phyloP scores from a whole-genome alignment of 53 echinoderm and acorn worm genomes.

The Pentamera pediparva region DNA sequence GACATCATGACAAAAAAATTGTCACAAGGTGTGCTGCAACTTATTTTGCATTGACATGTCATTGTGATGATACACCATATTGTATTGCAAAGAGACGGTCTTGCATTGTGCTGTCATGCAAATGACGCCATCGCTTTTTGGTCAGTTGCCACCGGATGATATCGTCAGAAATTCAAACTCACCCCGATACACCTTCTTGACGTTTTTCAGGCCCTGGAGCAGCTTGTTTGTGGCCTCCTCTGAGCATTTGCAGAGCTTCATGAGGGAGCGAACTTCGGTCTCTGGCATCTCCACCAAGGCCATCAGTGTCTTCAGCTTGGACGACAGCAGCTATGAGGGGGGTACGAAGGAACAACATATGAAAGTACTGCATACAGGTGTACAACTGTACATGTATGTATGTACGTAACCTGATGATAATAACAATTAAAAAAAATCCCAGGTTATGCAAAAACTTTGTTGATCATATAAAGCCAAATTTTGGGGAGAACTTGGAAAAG shows the following conservation, averaged over 20 bases:
- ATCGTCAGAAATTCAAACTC: not conserved
- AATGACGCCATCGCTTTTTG: no score
- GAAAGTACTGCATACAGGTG: not conserved
- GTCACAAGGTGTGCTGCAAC: no score
- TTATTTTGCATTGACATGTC: no score
- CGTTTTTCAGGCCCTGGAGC: slow-evolving; percentile 53
- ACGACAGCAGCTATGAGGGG: slow-evolving; percentile 43
- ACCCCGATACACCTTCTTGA: slow-evolving; percentile 71
- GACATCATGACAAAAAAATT: no score
- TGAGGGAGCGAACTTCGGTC: slow-evolving; percentile 47
- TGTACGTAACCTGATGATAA: not conserved
- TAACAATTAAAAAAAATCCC: not conserved
- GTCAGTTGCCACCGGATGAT: not conserved
- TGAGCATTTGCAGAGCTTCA: slow-evolving; percentile 59
- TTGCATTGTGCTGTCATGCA: no score
- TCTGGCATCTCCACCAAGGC: slow-evolving; percentile 61
- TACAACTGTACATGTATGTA: not conserved
- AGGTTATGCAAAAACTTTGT: no score
- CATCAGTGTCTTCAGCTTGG: slow-evolving; percentile 52
- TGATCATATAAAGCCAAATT: not conserved
- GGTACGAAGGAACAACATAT: not conserved
- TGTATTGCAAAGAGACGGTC: no score
- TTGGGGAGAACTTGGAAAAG: not conserved
- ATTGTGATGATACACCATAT: no score
- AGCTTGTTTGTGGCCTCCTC: slow-evolving; percentile 65